Evolutionary conservation across 2,113 vertebrate genomes (phyloP), one percentile per base, ranked within the genome.

Genomic region (Chunga burmeisteri): DNA sequence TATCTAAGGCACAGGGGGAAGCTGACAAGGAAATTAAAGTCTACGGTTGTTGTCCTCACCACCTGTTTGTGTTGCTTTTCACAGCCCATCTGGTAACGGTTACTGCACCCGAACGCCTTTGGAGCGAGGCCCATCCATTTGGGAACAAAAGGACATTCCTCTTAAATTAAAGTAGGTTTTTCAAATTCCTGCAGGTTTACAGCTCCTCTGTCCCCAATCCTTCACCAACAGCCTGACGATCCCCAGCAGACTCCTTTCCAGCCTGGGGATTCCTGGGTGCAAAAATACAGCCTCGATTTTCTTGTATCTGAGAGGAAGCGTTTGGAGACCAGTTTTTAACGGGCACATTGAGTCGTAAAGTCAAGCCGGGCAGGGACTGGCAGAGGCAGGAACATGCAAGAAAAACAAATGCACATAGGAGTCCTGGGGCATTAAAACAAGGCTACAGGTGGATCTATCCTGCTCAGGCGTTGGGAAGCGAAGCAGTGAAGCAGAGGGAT

Each of bases 91-190:
- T 96, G 96, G 65, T 96, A 93, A 59, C 42, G 27, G 70, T 93
- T 97, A 91, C 71, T 59, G 81, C 88, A 93, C 94, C 94, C 97
- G 92, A 91, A 75, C 0, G 30, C 74, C 88, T 93, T 9, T 90
- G 91, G 93, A 97, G 52, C 11, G 6, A 82, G 84, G 85, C 70
- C 85, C 78, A 83, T 92, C 78, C 77, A 63, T 26, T 63, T 85
- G 78, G 72, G 93, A 97, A 84, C 78, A 94, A 88, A 96, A 89
- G 96, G 88, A 96, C 94, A 96, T 95, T 94, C 90, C 95, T 94
- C 34, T 85, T 72, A 95, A 94, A 96, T 95, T 88, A 84, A 97
- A 96, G 36, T 4, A 50, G 26, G 38, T 65, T 67, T 95, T 92
- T 80, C 90, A 80, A 42, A 94, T 97, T 91, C 90, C 68, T 94